Base-by-base conservation (phyloP, 2,888 invertebrate species). In the Spodoptera picta region DNA sequence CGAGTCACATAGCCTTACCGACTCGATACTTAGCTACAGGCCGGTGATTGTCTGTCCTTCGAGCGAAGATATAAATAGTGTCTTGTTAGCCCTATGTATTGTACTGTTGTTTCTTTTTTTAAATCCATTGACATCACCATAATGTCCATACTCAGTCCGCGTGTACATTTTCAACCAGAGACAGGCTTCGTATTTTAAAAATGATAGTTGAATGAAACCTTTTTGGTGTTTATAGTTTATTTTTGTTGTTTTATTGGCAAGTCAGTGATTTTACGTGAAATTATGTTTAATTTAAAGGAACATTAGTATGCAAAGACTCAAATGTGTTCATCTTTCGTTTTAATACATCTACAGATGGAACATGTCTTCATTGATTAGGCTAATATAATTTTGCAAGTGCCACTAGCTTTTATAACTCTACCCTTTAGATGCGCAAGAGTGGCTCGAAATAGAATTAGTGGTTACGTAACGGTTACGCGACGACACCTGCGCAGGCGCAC, bases 41-140 rank as follows among this genome's bases (percentile, higher is more conserved):
- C 79, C 81, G 83, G 93, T 84, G 94, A 93, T 91, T 93, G 93
- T 92, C 70, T 89, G 93, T 92, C 93, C 94, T 94, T 94, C 92
- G 79, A 73, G 53, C 74, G 69, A 75, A 72, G 80, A 81, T 88
- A 90, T 90, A 90, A 92, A 91, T 91, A 92, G 84, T 86, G 83
- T 84, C 83, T 80, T 73, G 82, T 75, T 75, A 79, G 82, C 83
- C 85, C 86, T 88, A 84, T 79, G 83, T 80, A 80, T 84, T 83
- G 84, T 87, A 73, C 71, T 79, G 81, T 83, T 72, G 69, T 79
- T 83, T 82, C 84, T 83, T 82, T 87, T 88, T 86, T 82, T 76
- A 69, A 82, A 79, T 77, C 77, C 84, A 85, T 85, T 77, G 75
- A 77, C 81, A 73, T 73, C 55, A 66, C 42, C 47, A 48, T 61